Base-by-base conservation (phyloP, 2,113 vertebrate genomes). In the Cinclus mexicanus region DNA sequence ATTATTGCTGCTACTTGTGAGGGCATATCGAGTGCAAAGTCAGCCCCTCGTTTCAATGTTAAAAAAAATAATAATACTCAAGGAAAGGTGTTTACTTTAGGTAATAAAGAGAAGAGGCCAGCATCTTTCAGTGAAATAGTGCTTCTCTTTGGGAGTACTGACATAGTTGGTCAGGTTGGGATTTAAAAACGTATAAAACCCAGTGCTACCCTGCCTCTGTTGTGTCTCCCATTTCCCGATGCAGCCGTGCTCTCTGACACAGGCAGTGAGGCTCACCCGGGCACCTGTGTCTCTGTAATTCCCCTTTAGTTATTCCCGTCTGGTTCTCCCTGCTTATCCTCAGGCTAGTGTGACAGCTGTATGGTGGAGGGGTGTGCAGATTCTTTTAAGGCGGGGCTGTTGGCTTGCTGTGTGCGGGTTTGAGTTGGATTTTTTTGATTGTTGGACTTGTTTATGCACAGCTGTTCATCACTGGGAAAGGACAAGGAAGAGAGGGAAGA, bases 161-260 rank as follows among this genome's bases (percentile, higher is more conserved):
- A 31, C 2, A 15, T 21, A 2, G 4, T 16, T 22, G 56, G 26
- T 12, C 4, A 5, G 47, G 23, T 0, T 23, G 17, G n/a, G 44
- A 23, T 69, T 79, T 69, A 12, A 37, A 52, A 52, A 4, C 5
- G 3, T 4, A 10, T 12, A 9, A 12, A 37, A 33, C 10, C 2
- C 11, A 9, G 21, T 5, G 35, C 7, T 9, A 14, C 31, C 52
- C 8, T 26, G 2, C 22, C 3, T 53, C n/a, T 17, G 39, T 1
- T 0, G 1, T 2, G 21, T 12, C 24, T 26, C 44, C 44, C 4
- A 0, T 11, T 10, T 16, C 23, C 39, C 3, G 1, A 3, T 7
- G 4, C 26, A 21, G 33, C 47, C 46, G 3, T 1, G 24, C 20
- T 20, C 4, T 28, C 47, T 0, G 0, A 24, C 11, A 25, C 12